phyloP scores from a whole-genome alignment of 2,797 vertebrate species.

The Octomys mimax region DNA sequence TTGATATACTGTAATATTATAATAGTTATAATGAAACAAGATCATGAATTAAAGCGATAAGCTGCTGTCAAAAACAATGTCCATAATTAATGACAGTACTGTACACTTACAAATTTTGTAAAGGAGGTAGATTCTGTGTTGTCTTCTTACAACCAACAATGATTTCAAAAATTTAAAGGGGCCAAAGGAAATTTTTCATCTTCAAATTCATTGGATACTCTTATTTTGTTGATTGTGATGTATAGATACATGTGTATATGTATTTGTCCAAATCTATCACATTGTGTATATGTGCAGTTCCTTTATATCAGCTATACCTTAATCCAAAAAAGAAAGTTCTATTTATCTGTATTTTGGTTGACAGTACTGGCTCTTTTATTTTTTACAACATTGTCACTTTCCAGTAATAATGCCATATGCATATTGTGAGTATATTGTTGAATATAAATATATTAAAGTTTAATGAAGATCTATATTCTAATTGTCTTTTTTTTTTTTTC shows the following conservation, averaged over 20 bases:
- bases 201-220: background rate
- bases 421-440: background rate
- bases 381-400: background rate
- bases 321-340: background rate
- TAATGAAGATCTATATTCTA: background rate
- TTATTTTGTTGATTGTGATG: background rate
- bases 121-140: background rate
- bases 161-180: background rate
- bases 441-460: constrained; percentile 6
- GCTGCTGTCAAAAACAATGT: background rate
- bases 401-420: background rate
- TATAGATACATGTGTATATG: background rate
- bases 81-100: background rate
- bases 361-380: background rate
- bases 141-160: background rate
- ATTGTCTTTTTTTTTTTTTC: no score
- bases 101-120: background rate
- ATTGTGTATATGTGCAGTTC: background rate
- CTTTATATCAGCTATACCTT: background rate
- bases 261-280: background rate
- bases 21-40: background rate
- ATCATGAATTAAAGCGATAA: background rate
- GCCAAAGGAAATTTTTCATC: background rate
- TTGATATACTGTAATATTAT: no score
- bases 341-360: background rate